Base-by-base conservation (phyloP, 2,888 invertebrate species). In the Hofmannophila pseudospretella region DNA sequence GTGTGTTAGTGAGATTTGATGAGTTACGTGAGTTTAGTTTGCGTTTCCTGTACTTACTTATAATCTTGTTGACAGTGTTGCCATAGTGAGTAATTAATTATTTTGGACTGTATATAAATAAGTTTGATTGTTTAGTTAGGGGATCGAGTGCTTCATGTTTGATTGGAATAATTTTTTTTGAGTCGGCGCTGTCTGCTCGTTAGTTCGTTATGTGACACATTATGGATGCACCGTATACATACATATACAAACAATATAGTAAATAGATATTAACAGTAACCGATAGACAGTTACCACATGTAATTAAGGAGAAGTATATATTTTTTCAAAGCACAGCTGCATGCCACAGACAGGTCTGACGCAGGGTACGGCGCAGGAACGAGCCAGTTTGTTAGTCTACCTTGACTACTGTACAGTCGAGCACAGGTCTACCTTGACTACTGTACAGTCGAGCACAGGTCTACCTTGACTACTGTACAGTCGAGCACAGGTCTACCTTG, bases 1-100 rank as follows among this genome's bases (percentile, higher is more conserved):
- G 77, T 61, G 72, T 73, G 71, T 78, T 78, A 73, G 73, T 67
- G 73, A 75, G 66, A 72, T 60, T 67, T 67, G 67, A 66, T 57
- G 60, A 62, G 60, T 64, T 65, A 58, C 54, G 69, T 67, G 67
- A 62, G 67, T 77, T 77, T 72, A 71, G 72, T 80, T 84, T 78
- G 75, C 72, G 67, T 70, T 50, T 50, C 48, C 54, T 54, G 55
- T 59, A 56, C 16, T 16, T 16, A 16, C 3, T 16, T 16, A 60
- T 73, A 72, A 74, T 68, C 73, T 80, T 77, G 85, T 85, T 85
- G 79, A 77, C 76, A 75, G 74, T 82, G 84, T 86, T 84, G 85
- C 84, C 82, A 81, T 86, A 85, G 82, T 84, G 63, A 76, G 71
- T 80, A 79, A 79, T 73, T 80, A 79, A 79, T 73, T 67, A 76